Evolutionary conservation across 1,140 invertebrate species (phyloP).

Genomic region (Lepeophtheirus salmonis): DNA sequence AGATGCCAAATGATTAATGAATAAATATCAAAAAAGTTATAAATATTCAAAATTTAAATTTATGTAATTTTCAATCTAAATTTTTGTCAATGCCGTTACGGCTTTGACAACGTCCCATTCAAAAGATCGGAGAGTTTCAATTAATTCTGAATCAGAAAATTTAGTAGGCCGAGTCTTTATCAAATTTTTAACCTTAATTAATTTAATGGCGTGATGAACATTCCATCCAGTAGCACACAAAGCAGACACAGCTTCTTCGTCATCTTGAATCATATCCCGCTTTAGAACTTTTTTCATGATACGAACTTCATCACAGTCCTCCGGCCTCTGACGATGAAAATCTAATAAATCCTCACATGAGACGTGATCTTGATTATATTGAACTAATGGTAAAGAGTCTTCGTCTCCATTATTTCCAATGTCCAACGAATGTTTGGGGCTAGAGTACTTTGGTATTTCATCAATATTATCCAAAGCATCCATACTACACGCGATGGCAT

Average conservation of each 20-base stretch:
- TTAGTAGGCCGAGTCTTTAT: constrained; percentile 28
- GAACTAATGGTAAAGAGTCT: constrained; percentile 24
- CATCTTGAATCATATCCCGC: constrained; percentile 39
- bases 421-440: constrained; percentile 14
- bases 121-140: constrained; percentile 21
- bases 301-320: constrained; percentile 37
- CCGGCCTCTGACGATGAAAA: constrained; percentile 63
- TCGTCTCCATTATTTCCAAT: constrained; percentile 22
- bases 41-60: too few relatives aligned
- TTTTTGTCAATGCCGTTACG: constrained; percentile 18
- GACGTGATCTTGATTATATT: constrained; percentile 44
- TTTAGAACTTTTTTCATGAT: constrained; percentile 77
- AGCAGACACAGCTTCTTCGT: constrained; percentile 54
- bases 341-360: constrained; percentile 79
- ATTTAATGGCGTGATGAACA: constrained; percentile 67
- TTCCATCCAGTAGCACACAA: constrained; percentile 70
- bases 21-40: too few relatives aligned
- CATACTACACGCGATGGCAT: constrained; percentile 41
- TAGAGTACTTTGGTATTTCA: constrained; percentile 20
- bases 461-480: constrained; percentile 38
- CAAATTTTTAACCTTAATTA: constrained; percentile 35
- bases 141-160: constrained; percentile 32
- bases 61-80: too few relatives aligned
- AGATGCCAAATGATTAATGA: too few relatives aligned
- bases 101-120: constrained; percentile 21